Percentiles rank a stretch among this genome's conserved stretches.
These are phyloP conservation scores for Sebastes taczanowskii DNA, from an alignment of 2,797 vertebrate genomes.

Conservation along the genomic window DNA sequence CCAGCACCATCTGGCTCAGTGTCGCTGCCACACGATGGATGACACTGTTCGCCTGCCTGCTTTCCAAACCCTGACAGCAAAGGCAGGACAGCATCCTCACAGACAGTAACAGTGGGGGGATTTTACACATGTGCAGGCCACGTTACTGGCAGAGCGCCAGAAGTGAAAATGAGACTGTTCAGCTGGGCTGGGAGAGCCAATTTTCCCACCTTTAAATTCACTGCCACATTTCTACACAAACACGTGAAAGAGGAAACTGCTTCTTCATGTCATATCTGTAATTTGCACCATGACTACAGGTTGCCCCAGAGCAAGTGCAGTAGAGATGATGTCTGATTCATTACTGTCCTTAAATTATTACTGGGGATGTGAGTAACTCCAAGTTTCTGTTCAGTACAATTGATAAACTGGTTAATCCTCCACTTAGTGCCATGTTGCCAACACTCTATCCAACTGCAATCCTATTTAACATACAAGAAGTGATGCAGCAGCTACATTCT, in stretches of 20 bases:
- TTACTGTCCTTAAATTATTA: no score
- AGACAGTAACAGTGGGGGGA: not conserved
- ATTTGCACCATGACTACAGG: slow-evolving; percentile 1
- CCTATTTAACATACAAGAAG: no score
- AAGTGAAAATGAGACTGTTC: not conserved
- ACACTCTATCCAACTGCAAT: no score
- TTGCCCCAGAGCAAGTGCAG: not conserved
- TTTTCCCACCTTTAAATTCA: not conserved
- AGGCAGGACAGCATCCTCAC: not conserved
- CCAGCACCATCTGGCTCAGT: slow-evolving; percentile 59
- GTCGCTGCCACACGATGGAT: slow-evolving; percentile 41
- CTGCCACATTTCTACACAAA: not conserved
- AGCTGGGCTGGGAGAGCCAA: not conserved
- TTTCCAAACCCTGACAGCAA: not conserved
- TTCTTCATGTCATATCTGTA: not conserved
- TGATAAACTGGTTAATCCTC: no score
- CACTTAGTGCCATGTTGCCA: no score
- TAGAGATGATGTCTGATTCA: not conserved
- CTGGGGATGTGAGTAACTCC: no score
- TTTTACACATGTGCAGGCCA: not conserved
- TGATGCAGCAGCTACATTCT: no score
- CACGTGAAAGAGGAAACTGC: not conserved
- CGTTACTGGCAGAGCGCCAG: not conserved
- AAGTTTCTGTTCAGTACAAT: no score
- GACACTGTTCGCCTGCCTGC: not conserved